Evolutionary conservation across 2,797 vertebrate species (phyloP).

Genomic region (Stomatorhinus walkeri): DNA sequence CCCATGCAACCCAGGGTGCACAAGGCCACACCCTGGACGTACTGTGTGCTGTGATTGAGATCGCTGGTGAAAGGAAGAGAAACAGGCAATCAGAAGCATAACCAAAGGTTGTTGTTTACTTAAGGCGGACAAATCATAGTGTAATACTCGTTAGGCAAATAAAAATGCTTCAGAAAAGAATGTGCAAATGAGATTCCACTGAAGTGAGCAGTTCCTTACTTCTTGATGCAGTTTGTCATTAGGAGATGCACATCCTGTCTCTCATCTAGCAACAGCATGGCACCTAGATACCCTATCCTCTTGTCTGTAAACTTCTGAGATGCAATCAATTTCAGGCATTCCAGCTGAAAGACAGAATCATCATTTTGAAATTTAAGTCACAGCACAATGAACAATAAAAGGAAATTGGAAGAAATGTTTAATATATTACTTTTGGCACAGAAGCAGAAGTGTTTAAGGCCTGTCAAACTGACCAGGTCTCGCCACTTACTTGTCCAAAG

Average conservation of each 20-base stretch:
- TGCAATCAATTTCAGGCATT: conserved; percentile 98
- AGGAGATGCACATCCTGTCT: conserved; percentile 98
- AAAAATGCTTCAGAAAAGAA: neutral
- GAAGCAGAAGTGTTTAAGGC: neutral
- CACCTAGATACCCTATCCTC: conserved; percentile 97
- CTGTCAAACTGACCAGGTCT: neutral
- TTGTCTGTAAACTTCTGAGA: conserved; percentile 99
- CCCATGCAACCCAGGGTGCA: conserved; percentile 99
- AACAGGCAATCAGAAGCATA: neutral
- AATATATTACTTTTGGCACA: neutral
- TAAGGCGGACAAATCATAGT: neutral
- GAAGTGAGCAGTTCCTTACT: conserved; percentile 66
- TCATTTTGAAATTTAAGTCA: neutral
- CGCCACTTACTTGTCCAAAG: conserved; percentile 84
- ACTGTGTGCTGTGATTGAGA: conserved; percentile 98
- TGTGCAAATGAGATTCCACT: neutral
- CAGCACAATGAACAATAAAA: neutral
- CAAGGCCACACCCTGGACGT: conserved; percentile 94
- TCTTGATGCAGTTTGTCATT: conserved; percentile 99
- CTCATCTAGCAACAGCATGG: conserved; percentile 96
- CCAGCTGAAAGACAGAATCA: conserved; percentile 64
- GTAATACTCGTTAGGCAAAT: neutral
- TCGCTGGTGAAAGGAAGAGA: conserved; percentile 64
- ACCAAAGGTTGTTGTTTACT: neutral
- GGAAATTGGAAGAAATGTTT: neutral